These are phyloP conservation scores for Erpobdella octoculata DNA, from an alignment of 2,888 invertebrate species.

Conservation along the genomic window DNA sequence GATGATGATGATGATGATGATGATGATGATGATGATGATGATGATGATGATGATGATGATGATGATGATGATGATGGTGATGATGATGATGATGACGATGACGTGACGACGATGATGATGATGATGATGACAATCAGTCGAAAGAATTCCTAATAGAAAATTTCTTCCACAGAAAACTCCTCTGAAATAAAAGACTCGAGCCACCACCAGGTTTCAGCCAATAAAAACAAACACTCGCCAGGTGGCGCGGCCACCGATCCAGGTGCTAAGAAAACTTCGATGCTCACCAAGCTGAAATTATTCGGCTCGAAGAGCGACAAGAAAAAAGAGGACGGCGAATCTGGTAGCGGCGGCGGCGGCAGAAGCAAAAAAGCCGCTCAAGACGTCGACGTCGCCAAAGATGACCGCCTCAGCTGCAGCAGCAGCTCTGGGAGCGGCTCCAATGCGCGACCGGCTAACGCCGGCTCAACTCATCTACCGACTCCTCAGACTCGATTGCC, in stretches of 20 bases:
- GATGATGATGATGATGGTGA: not conserved
- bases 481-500: conserved; percentile 10
- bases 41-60: not conserved
- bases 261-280: not conserved
- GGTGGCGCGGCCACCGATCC: not conserved
- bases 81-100: not conserved
- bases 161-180: not conserved
- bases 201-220: not conserved
- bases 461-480: not conserved
- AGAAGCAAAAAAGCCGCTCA: not conserved
- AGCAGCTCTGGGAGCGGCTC: no score
- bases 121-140: not conserved
- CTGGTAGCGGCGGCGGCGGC: not conserved
- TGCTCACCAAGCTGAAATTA: conserved; percentile 13
- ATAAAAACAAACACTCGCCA: not conserved
- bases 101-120: not conserved
- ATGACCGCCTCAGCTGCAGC: not conserved
- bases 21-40: not conserved
- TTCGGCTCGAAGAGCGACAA: conserved; percentile 9
- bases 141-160: not conserved
- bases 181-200: not conserved
- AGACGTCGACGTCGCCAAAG: not conserved
- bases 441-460: no score
- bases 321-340: not conserved
- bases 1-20: not conserved